Base-by-base conservation (phyloP, 2,797 vertebrate species). In the Vespertilio murinus region DNA sequence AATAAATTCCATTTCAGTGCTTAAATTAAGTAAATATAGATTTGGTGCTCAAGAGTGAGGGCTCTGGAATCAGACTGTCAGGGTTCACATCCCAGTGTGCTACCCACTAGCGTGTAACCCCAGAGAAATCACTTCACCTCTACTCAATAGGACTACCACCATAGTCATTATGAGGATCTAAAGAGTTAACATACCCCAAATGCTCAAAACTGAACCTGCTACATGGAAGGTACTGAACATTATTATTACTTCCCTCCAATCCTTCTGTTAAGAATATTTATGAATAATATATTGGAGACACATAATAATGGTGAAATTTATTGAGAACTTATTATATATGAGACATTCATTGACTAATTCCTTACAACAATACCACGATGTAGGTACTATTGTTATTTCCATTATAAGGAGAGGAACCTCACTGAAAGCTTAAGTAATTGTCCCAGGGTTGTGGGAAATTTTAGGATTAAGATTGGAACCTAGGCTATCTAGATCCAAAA, bases 391-490 rank as follows among this genome's bases (percentile, higher is more conserved):
- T 35, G 70, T 61, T 77, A 59, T 84, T 77, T 86, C 17, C 59
- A 80, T 75, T 59, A 22, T 47, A 71, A 81, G 61, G 40, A 61
- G 47, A 92, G 35, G 45, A 88, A 78, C 3, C 22, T 40, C 45
- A 54, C 9, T 80, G 20, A 56, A 14, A 59, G 14, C 33, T 33
- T 78, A 84, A 86, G 23, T 70, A 81, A 81, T 47, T 61, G 65
- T 30, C 30, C 11, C 16, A 88, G 35, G 11, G 25, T 28, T 49
- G 90, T 35, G 56, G 71, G n/a, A 52, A 70, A 67, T 91, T 92
- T 85, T 73, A 94, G 59, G 90, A 85, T 74, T 85, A n/a, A 45
- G 18, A 69, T 59, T 91, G 74, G 86, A 82, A 59, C 16, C 20
- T 61, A 86, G 33, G 1, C 10, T 74, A 7, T 59, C 49, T 83